Base-by-base conservation (phyloP, 2,113 vertebrate genomes). In the Sylvia atricapilla region DNA sequence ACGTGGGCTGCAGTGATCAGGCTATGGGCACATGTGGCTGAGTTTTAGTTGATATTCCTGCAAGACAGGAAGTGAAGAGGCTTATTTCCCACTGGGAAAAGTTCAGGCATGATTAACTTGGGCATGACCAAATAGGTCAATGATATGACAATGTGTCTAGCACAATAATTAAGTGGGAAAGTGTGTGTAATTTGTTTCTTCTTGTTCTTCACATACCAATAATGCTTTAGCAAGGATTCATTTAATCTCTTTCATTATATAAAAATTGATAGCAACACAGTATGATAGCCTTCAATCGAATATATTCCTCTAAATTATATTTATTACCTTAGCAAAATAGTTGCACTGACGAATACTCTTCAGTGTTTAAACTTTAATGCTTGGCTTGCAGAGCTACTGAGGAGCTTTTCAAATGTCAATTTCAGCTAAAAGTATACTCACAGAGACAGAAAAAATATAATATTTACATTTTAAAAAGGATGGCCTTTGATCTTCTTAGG, bases 51-150 rank as follows among this genome's bases (percentile, higher is more conserved):
- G 97, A 95, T 98, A 97, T 97, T 97, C 96, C 97, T 98, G 91
- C 94, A 97, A 97, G 97, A 97, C 97, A 98, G 97, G 96, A 98
- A 97, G 98, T 97, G 96, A 94, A 97, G 88, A 96, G 97, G 97
- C 97, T 96, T 94, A 97, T 98, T 97, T 98, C 98, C 98, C 97
- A 97, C 98, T 97, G 98, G 98, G 98, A 97, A 84, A 98, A 98
- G 97, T 97, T 98, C 98, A 98, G 98, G 98, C 97, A 97, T 98
- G 98, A 98, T 98, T 98, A 98, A 98, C 97, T 98, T 98, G 96
- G 97, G 97, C 98, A 97, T 98, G 98, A 98, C 98, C 98, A 98
- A 98, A 98, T 95, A 98, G 98, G 98, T 98, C 98, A 98, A 97
- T 98, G 97, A 98, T 97, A 98, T 97, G 98, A 98, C 98, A 97